Evolutionary conservation across 1,140 invertebrate genomes (phyloP), one percentile per base, ranked within the genome.

Genomic region (Goniozus legneri): DNA sequence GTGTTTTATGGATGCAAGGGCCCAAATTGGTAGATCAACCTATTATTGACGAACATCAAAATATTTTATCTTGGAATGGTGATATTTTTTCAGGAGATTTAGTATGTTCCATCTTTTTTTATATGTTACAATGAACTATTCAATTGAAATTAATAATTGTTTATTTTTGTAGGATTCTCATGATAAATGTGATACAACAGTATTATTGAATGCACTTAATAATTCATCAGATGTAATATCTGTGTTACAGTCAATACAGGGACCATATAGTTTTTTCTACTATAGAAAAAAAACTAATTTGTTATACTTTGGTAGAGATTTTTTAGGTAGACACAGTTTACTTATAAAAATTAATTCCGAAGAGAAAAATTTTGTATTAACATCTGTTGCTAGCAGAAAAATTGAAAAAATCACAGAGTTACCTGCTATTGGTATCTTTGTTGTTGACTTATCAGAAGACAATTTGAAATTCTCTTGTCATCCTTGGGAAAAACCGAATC

Each of bases 301-400:
- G 12, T 52, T 97, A 27, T 94, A 88, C 77, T 94, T 95, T 77
- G 86, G 84, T 6, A 79, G 93, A 69, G 94, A 97, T 76, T 76
- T 79, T 51, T 84, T 93, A 70, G 94, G 94, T 18, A 79, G 92
- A 54, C 84, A 89, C 52, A 91, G 89, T 73, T 76, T 95, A 27
- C 72, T 95, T 13, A 80, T 90, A 62, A 81, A 82, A 64, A 69
- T 79, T 52, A 65, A 74, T 54, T 49, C 71, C 7, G 42, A 59
- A 37, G 42, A 56, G 8, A 52, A 72, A 32, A 58, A 66, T 19
- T 58, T 84, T 33, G 61, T 82, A 21, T 61, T 85, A 21, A 79
- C 79, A 52, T 86, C 83, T 67, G 82, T 84, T 41, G 78, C 79
- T 35, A 77, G 75, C 62, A 80, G 76, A 67, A 67, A 71, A 58